These are phyloP conservation scores for Cariama cristata DNA, from an alignment of 2,113 vertebrate species.

Conservation along the genomic window DNA sequence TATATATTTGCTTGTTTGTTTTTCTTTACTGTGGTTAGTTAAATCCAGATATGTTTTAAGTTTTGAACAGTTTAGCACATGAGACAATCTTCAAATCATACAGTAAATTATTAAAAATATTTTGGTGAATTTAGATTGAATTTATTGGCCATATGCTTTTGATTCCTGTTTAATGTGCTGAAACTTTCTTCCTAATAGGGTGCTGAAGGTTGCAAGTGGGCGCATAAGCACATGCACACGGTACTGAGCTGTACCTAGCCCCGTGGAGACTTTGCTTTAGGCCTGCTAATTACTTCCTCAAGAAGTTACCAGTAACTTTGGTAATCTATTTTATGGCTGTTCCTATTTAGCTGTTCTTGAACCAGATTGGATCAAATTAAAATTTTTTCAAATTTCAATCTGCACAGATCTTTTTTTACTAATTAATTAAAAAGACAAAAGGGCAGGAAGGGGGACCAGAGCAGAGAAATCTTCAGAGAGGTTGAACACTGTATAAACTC, in stretches of 20 bases:
- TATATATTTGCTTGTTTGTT: not conserved
- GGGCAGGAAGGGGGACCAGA: not conserved
- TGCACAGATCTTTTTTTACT: not conserved
- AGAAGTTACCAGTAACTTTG: not conserved
- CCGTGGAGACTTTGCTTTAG: not conserved
- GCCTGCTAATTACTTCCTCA: not conserved
- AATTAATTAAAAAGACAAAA: not conserved
- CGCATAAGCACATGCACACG: not conserved
- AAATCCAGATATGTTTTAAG: not conserved
- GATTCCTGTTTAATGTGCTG: not conserved
- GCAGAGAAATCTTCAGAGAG: not conserved
- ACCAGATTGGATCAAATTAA: not conserved
- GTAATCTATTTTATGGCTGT: rapidly evolving
- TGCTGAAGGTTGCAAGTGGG: not conserved
- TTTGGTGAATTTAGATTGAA: not conserved
- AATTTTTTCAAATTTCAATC: not conserved
- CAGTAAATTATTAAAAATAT: not conserved
- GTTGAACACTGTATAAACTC: not conserved
- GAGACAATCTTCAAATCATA: not conserved
- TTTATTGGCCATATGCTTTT: not conserved
- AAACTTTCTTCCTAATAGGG: not conserved
- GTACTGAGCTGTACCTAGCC: not conserved
- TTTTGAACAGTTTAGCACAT: not conserved
- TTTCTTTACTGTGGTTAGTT: not conserved
- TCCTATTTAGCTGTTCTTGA: not conserved